Evolutionary conservation across 1,140 invertebrate genomes (phyloP).

Genomic region (Asobara japonica): DNA sequence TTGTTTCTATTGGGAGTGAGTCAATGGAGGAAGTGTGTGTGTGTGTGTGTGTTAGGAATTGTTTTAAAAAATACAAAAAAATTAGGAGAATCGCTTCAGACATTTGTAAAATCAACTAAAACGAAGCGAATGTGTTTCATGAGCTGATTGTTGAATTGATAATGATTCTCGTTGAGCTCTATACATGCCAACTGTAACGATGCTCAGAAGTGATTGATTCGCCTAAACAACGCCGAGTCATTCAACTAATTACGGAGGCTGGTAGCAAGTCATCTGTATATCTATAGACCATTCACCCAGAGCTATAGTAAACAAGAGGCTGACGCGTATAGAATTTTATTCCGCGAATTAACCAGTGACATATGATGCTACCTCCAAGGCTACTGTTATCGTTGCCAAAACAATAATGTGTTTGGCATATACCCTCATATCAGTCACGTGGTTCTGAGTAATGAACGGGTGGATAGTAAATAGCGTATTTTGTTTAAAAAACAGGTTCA

Average conservation of each 20-base stretch:
- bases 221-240: not conserved
- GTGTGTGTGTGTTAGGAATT: no score
- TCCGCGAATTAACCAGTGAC: constrained; percentile 1
- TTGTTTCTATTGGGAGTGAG: no score
- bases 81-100: not conserved
- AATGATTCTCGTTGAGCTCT: not conserved
- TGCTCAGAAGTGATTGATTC: constrained; percentile 6
- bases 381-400: not conserved
- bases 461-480: no score
- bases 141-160: not conserved
- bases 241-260: constrained; percentile 14
- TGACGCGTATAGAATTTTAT: not conserved
- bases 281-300: not conserved
- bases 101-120: not conserved
- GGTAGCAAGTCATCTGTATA: not conserved
- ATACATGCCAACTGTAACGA: not conserved
- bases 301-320: not conserved
- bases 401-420: not conserved
- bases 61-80: no score
- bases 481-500: no score
- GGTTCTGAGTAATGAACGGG: not conserved
- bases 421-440: constrained; percentile 30
- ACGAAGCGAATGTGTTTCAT: not conserved
- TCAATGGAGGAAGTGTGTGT: no score
- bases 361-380: not conserved